phyloP scores from a whole-genome alignment of 1,140 invertebrate species.

The Aphaenogaster floridana region DNA sequence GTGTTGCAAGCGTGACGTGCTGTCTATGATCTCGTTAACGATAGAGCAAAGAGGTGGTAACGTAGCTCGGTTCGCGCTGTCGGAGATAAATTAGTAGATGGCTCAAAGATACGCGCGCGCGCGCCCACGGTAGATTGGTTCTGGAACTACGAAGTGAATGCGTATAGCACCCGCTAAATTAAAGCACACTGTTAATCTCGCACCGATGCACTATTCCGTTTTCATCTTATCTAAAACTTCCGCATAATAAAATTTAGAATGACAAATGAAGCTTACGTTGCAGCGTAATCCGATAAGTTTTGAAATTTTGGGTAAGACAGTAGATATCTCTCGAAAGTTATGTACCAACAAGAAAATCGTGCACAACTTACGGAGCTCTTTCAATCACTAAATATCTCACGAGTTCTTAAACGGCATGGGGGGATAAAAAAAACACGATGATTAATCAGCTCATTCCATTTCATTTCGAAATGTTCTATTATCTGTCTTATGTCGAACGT shows the following conservation, averaged over 20 bases:
- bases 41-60: constrained; percentile 61
- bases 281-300: neutral
- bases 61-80: constrained; percentile 50
- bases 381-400: neutral
- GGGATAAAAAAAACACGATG: neutral
- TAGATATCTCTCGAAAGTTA: neutral
- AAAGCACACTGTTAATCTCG: constrained; percentile 59
- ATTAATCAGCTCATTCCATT: neutral
- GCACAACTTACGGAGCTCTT: neutral
- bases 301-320: constrained; percentile 3
- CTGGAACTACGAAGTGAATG: constrained; percentile 28
- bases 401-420: neutral
- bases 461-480: neutral
- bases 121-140: constrained; percentile 60
- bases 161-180: constrained; percentile 29
- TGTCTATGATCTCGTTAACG: constrained; percentile 67
- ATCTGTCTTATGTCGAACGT: constrained; percentile 8
- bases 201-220: neutral
- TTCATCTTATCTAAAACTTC: constrained; percentile 37
- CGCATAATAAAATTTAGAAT: constrained; percentile 38
- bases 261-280: neutral
- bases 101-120: constrained; percentile 23
- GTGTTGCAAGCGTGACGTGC: constrained; percentile 30
- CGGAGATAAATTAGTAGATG: constrained; percentile 70
- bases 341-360: neutral